Percentiles rank a stretch among this genome's conserved stretches.
These are phyloP conservation scores for Artemia sinica DNA, from an alignment of 2,888 invertebrate species.

Conservation along the genomic window DNA sequence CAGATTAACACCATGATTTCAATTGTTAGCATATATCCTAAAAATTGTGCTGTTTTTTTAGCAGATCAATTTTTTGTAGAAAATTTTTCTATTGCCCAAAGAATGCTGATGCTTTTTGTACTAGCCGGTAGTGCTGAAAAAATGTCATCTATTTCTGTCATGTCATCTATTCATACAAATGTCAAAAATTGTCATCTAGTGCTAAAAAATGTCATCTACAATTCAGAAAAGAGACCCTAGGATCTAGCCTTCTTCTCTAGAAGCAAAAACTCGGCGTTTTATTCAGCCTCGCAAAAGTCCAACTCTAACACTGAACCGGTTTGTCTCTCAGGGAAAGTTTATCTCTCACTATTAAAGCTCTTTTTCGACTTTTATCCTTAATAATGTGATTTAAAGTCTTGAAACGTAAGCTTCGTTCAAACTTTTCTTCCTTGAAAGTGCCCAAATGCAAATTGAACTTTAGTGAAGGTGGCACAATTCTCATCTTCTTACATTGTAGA, in stretches of 20 bases:
- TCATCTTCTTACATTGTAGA: too few relatives aligned
- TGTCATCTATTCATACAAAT: too few relatives aligned
- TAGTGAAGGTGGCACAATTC: too few relatives aligned
- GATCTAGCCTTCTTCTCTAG: constrained; percentile 37
- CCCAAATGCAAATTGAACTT: too few relatives aligned
- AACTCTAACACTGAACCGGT: constrained; percentile 39
- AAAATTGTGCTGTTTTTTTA: constrained; percentile 50
- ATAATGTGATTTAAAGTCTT: too few relatives aligned
- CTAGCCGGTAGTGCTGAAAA: constrained; percentile 46
- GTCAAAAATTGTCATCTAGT: too few relatives aligned
- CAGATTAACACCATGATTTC: constrained; percentile 52
- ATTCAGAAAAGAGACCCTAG: constrained; percentile 22
- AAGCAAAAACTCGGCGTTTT: constrained; percentile 52
- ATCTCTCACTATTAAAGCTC: too few relatives aligned
- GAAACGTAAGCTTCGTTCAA: too few relatives aligned
- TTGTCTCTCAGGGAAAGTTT: too few relatives aligned
- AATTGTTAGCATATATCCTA: constrained; percentile 50
- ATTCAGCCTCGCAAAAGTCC: constrained; percentile 30
- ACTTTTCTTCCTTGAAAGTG: too few relatives aligned
- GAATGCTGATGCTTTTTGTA: constrained; percentile 60
- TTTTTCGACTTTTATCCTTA: too few relatives aligned
- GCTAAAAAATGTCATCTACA: too few relatives aligned
- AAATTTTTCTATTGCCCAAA: constrained; percentile 54
- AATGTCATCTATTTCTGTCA: constrained; percentile 41
- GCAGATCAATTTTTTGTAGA: constrained; percentile 56